Evolutionary conservation across 2,113 vertebrate species (phyloP).

Genomic region (Todiramphus chloris): DNA sequence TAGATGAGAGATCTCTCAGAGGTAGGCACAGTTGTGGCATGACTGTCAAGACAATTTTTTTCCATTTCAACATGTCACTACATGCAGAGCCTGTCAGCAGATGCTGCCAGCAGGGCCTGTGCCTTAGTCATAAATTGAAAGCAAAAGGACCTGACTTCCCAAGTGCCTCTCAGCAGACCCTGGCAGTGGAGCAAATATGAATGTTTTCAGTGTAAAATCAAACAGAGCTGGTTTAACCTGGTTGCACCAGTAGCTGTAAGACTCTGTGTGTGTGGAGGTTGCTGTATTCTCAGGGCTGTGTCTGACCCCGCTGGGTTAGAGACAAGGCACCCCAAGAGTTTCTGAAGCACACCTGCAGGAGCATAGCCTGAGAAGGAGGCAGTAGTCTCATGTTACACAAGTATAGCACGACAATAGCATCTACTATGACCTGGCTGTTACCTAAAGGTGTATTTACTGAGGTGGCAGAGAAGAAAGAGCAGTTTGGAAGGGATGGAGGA

Average conservation of each 20-base stretch:
- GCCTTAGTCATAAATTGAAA: neutral
- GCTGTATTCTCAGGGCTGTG: neutral
- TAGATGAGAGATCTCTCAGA: neutral
- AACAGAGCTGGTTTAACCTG: neutral
- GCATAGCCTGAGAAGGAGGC: neutral
- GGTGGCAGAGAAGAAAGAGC: neutral
- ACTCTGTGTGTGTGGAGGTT: too few species aligned
- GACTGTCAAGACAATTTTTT: neutral
- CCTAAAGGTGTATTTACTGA: neutral
- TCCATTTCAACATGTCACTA: neutral
- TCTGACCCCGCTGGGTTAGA: neutral
- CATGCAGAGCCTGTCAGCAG: neutral
- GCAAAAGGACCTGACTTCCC: neutral
- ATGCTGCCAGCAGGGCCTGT: neutral
- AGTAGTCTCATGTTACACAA: neutral
- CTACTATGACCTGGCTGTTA: rapidly evolving
- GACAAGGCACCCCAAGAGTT: neutral
- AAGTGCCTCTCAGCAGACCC: neutral
- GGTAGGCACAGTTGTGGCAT: neutral
- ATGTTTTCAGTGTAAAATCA: neutral
- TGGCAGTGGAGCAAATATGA: too few species aligned
- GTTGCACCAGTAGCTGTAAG: neutral
- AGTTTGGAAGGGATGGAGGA: neutral
- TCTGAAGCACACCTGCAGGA: neutral
- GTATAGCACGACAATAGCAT: rapidly evolving